Percentiles rank a stretch among this genome's conserved stretches.
Conservation (phyloP, 2,888 invertebrate genomes). For the Microdon myrmicae region DNA sequence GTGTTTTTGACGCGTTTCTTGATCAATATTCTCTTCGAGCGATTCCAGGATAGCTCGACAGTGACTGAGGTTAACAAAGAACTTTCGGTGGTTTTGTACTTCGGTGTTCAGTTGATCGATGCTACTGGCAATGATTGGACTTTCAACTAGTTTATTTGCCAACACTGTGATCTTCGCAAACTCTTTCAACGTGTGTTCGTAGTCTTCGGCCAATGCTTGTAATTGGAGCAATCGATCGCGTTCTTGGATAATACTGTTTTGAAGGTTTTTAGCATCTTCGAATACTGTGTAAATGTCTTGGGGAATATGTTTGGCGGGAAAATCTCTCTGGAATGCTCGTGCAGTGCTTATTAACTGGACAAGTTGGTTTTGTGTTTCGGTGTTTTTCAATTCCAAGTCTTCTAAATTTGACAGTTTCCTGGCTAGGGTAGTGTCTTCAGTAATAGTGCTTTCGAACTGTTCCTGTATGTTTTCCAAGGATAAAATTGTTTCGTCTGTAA, state of each 20-base stretch:
- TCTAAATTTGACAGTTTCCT: conserved; percentile 77
- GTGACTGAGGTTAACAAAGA: conserved; percentile 88
- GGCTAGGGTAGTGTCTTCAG: conserved; percentile 73
- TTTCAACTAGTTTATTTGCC: conserved; percentile 83
- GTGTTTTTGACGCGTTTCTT: conserved; percentile 79
- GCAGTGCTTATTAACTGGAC: conserved; percentile 73
- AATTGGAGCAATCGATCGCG: conserved; percentile 81
- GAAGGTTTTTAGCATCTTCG: conserved; percentile 76
- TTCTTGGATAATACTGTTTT: conserved; percentile 76
- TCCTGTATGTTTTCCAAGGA: conserved; percentile 59
- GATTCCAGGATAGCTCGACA: conserved; percentile 88
- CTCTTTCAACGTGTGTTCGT: conserved; percentile 87
- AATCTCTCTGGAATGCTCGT: conserved; percentile 74
- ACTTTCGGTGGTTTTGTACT: conserved; percentile 88
- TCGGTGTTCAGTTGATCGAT: conserved; percentile 87
- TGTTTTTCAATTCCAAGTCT: conserved; percentile 75
- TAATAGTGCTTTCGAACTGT: conserved; percentile 58
- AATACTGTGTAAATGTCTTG: conserved; percentile 74
- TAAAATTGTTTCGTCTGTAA: conserved; percentile 68
- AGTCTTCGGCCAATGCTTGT: conserved; percentile 83
- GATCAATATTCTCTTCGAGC: conserved; percentile 83
- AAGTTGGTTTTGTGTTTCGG: conserved; percentile 72
- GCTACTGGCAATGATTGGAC: conserved; percentile 78
- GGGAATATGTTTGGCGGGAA: conserved; percentile 76
- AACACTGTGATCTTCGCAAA: conserved; percentile 86